Conservation (phyloP, 2,797 vertebrate genomes). For the Nasua narica region DNA sequence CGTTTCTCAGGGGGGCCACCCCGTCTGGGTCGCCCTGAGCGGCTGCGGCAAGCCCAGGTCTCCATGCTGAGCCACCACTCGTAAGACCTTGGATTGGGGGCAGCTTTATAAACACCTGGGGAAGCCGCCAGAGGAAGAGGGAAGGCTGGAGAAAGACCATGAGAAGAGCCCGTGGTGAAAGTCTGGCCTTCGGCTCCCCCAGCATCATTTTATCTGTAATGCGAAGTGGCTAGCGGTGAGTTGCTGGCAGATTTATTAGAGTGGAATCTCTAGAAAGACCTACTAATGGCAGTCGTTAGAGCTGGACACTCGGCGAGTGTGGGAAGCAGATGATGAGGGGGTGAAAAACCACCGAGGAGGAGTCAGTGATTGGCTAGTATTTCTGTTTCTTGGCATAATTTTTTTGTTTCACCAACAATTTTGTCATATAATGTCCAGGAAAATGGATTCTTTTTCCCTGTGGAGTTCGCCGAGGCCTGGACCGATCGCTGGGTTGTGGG, state of each 20-base stretch:
- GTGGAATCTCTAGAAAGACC: neutral
- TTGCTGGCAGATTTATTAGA: neutral
- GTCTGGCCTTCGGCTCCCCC: neutral
- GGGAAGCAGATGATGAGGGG: neutral
- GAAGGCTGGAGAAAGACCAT: neutral
- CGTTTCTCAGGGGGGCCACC: neutral
- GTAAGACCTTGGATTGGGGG: no score
- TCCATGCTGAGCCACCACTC: neutral
- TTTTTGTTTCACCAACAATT: neutral
- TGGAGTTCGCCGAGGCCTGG: neutral
- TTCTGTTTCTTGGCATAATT: neutral
- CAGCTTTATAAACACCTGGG: neutral
- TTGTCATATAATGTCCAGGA: neutral
- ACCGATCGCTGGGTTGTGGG: neutral
- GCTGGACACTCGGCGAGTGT: rapidly evolving
- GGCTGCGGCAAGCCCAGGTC: neutral
- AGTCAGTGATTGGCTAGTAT: no score
- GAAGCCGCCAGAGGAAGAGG: neutral
- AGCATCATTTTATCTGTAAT: neutral
- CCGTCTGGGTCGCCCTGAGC: neutral
- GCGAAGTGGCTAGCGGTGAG: neutral
- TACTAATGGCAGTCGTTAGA: neutral
- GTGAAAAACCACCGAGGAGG: no score
- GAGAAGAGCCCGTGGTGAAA: neutral
- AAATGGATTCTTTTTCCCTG: neutral